Base-by-base conservation (phyloP, 92 coral and sea anemone genomes). In the Phymanthus crucifer region DNA sequence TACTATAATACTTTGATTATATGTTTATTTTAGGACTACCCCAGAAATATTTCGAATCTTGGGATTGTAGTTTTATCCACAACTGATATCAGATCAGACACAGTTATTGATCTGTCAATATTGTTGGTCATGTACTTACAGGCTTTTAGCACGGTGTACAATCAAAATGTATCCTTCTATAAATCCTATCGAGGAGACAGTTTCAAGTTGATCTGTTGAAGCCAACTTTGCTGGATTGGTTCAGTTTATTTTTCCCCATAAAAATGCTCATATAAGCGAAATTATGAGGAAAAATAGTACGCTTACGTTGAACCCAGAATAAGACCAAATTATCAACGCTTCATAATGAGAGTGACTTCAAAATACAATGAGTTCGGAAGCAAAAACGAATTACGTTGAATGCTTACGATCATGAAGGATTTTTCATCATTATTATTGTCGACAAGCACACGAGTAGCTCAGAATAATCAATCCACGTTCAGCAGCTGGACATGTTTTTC, bases 51-150 rank as follows among this genome's bases (percentile, higher is more conserved):
- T 34, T 61, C 29, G 36, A 9, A 61, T 61, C 68, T 27, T 27
- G 13, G 68, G 13, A 10, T 26, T 61, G 68, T 27, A 29, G 24
- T 21, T 61, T n/a, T 9, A 61, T 61, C 34, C 34, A 43, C 48
- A 43, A 18, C 68, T 61, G 66, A 61, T 61, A 61, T 61, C 68
- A 61, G 36, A 61, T 61, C 68, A 61, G 68, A 61, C 68, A 61
- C 34, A 27, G 2, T 61, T 29, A 24, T 61, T 61, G 68, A 61
- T 61, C 34, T 29, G 68, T 61, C 68, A 61, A 61, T 54, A 54
- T 29, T 61, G 68, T 61, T 61, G 14, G 68, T 61, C 27, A 2
- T 61, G 35, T 34, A 61, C 68, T 61, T 61, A 61, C 13, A 26
- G 29, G 68, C 68, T 61, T 61, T 61, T 61, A 61, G 68, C 34